Evolutionary conservation across 2,113 vertebrate genomes (phyloP).

Genomic region (Dendrocopos noguchii): DNA sequence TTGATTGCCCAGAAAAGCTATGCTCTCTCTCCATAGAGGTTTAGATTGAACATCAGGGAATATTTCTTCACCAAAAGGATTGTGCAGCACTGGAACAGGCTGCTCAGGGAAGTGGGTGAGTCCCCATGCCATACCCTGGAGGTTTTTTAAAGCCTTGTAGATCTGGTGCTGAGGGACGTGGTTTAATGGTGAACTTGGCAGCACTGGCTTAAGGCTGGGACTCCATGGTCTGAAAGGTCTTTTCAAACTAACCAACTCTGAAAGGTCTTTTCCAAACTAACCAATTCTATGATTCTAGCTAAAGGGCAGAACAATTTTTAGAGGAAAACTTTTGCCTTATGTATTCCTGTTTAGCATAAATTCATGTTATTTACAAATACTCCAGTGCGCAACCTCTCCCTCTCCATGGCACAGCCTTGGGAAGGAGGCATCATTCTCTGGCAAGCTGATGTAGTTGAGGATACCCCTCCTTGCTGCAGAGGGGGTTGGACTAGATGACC

Average conservation of each 20-base stretch:
- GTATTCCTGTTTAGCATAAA: not conserved
- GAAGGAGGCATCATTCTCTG: not conserved
- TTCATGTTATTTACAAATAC: not conserved
- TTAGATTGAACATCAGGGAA: not conserved
- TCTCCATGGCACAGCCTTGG: not conserved
- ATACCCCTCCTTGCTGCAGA: too few species aligned
- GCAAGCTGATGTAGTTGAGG: too few species aligned
- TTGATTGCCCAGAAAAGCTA: fast-evolving
- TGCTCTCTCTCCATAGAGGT: not conserved
- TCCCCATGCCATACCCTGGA: not conserved
- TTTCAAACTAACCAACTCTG: not conserved
- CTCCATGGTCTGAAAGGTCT: not conserved
- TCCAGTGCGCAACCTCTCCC: not conserved
- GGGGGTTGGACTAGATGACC: too few species aligned
- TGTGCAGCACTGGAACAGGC: not conserved
- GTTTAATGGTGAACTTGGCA: not conserved
- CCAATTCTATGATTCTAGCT: not conserved
- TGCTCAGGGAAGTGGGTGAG: not conserved
- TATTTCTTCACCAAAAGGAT: not conserved
- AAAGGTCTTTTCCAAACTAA: not conserved
- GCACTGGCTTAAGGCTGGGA: not conserved
- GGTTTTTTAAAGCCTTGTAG: not conserved
- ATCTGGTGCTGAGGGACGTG: not conserved
- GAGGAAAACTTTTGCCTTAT: not conserved
- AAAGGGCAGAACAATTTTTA: not conserved